Evolutionary conservation across 1,140 invertebrate genomes (phyloP), one percentile per base, ranked within the genome.

Genomic region (Drosophila sproati): DNA sequence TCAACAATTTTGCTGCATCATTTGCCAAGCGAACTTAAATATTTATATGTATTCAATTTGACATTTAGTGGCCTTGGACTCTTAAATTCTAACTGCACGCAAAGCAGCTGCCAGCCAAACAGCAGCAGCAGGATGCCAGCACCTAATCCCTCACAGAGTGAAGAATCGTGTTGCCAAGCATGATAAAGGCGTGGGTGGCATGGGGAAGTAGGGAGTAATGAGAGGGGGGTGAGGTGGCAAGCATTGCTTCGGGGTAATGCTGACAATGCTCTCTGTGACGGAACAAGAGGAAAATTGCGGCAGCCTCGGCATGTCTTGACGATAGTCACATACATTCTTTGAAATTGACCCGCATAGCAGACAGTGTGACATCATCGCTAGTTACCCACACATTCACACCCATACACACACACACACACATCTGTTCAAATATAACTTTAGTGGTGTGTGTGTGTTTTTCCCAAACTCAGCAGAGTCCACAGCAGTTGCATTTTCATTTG

Each of bases 31-130:
- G 51, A 81, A 45, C 59, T 77, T 73, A 72, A 82, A 82, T 82
- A 86, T 86, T 86, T 82, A 87, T 87, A n/a, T n/a, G 39, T 43
- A 86, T 82, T 87, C 82, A 86, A 82, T 86, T 86, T 86, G 82
- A 86, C 78, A 85, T 78, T 85, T 85, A 78, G 54, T 72, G 62
- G 70, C 82, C 73, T 75, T 70, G 78, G 31, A 73, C 54, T 28
- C 59, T 52, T 39, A 76, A 77, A 51, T 57, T 69, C 51, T 39
- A 34, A 61, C 37, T 61, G 29, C 47, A 78, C 60, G 48, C 73
- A 61, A 74, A 56, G 59, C 48, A 55, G 20, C 20, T 20, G 20
- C 20, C 20, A 20, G 48, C n/a, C 35, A 54, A 12, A 3, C 52
- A 35, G 67, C 60, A 51, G 20, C 52, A 66, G 35, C 29, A 31